Evolutionary conservation across 2,113 vertebrate species (phyloP).

Genomic region (Solea senegalensis): DNA sequence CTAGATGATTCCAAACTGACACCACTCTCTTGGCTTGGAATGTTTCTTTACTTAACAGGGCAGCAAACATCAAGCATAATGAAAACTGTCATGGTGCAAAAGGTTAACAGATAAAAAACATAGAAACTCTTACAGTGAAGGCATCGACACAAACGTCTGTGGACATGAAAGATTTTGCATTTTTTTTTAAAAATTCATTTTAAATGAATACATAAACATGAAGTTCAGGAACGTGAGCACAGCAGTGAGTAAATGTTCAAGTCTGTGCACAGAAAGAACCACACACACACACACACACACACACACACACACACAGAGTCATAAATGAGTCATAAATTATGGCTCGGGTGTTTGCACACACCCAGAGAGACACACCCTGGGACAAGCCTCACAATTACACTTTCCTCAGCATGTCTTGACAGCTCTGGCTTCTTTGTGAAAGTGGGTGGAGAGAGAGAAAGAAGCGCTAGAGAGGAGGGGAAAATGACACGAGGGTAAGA

Average conservation of each 20-base stretch:
- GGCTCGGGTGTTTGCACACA: conserved; percentile 12
- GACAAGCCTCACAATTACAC: conserved; percentile 9
- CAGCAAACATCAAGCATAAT: too few species aligned
- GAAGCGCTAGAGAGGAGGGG: background rate
- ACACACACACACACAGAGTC: conserved; percentile 2
- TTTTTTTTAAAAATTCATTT: too few species aligned
- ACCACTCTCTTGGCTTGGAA: too few species aligned
- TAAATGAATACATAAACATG: too few species aligned
- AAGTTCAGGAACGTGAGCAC: background rate
- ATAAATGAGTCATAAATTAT: conserved; percentile 50
- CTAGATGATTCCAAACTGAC: too few species aligned
- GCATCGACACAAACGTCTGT: too few species aligned
- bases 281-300: conserved; percentile 11
- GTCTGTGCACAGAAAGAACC: too few species aligned
- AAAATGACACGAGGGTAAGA: conserved; percentile 11
- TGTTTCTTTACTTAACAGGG: too few species aligned
- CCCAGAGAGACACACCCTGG: conserved; percentile 52
- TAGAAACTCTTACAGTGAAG: too few species aligned
- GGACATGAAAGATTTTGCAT: background rate
- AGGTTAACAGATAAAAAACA: too few species aligned
- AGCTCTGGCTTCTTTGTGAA: conserved; percentile 33
- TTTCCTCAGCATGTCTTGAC: conserved; percentile 47
- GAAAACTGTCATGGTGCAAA: too few species aligned
- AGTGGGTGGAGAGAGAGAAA: conserved; percentile 3
- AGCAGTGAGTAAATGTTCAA: background rate